A percentile compares a stretch with the other conserved stretches of the same genome.
Conservation (phyloP, 2,888 invertebrate genomes). For the Panopea generosa region DNA sequence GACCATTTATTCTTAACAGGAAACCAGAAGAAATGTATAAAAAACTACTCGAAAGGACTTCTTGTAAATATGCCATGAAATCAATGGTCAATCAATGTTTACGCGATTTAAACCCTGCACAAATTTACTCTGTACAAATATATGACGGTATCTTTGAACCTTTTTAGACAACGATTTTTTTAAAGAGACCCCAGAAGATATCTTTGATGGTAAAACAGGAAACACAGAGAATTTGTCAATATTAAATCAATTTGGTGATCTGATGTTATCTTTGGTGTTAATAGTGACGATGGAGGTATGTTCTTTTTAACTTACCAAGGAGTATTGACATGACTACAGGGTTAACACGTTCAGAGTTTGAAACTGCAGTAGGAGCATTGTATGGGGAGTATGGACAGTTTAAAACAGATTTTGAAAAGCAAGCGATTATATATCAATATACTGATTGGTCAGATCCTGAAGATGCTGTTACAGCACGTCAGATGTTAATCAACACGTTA, state of each 20-base stretch:
- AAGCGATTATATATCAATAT: too few species aligned
- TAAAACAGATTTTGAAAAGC: too few species aligned
- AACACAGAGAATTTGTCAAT: slow-evolving; percentile 1
- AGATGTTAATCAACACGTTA: neutral
- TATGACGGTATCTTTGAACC: neutral
- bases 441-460: slow-evolving; percentile 21
- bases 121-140: too few species aligned
- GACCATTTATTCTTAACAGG: slow-evolving; percentile 16
- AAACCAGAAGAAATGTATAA: neutral
- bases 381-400: too few species aligned
- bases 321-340: neutral
- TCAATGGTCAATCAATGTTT: slow-evolving; percentile 12
- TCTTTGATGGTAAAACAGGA: neutral
- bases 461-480: neutral
- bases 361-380: too few species aligned
- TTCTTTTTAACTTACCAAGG: neutral
- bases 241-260: neutral
- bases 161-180: slow-evolving; percentile 10
- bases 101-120: neutral
- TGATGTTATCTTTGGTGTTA: slow-evolving; percentile 12
- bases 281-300: slow-evolving; percentile 1
- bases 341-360: neutral
- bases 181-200: neutral
- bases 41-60: neutral
- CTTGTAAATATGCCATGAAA: neutral